These are phyloP conservation scores for Odobenus rosmarus DNA, from an alignment of 2,113 vertebrate genomes.

Conservation along the genomic window DNA sequence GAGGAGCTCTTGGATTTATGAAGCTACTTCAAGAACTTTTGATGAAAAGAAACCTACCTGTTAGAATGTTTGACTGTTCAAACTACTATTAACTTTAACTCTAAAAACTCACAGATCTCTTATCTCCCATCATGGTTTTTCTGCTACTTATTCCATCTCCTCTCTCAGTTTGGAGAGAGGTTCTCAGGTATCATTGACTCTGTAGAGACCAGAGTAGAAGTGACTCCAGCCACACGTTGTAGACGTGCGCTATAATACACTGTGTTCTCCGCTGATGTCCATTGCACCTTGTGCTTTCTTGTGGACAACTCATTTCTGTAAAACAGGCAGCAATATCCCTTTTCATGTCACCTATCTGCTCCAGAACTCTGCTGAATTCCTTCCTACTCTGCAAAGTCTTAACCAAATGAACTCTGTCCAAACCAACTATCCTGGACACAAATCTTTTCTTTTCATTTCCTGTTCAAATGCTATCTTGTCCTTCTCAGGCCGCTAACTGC, in stretches of 20 bases:
- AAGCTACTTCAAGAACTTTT: background rate
- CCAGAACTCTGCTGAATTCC: background rate
- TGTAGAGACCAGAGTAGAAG: background rate
- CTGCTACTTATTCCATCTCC: background rate
- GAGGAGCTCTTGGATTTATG: background rate
- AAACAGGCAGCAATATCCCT: background rate
- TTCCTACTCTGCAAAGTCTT: background rate
- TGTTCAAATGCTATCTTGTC: accelerated
- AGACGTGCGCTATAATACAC: accelerated
- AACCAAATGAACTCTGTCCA: background rate
- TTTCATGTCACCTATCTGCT: background rate
- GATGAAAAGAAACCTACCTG: background rate
- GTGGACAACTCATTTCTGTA: background rate
- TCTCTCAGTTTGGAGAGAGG: background rate
- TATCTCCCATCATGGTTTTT: accelerated
- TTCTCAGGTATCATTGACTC: background rate
- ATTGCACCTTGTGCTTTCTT: background rate
- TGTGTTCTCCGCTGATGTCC: background rate
- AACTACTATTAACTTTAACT: background rate
- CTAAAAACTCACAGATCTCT: background rate
- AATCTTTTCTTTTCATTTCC: background rate
- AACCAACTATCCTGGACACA: background rate
- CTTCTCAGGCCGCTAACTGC: accelerated
- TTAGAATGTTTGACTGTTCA: background rate
- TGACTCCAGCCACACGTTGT: background rate